Evolutionary conservation across 2,888 invertebrate genomes (phyloP).

Genomic region (Eustalomyia histrio): DNA sequence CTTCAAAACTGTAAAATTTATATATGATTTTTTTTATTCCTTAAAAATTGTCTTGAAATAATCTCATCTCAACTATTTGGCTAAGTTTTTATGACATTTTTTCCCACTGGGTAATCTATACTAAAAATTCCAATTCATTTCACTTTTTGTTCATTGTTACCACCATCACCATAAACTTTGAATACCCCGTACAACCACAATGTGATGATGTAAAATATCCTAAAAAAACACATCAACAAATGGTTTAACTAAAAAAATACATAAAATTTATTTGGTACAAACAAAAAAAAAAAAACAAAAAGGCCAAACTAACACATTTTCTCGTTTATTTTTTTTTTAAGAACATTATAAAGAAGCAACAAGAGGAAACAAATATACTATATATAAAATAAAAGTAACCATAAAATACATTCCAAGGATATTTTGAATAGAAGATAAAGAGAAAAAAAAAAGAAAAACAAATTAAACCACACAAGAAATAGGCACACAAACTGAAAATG

Average conservation of each 20-base stretch:
- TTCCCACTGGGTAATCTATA: neutral
- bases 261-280: constrained; percentile 15
- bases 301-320: constrained; percentile 43
- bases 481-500: constrained; percentile 52
- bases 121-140: neutral
- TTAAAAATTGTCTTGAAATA: no score
- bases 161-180: neutral
- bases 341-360: constrained; percentile 14
- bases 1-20: no score
- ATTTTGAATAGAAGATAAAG: constrained; percentile 55
- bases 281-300: no score
- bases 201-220: neutral
- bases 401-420: constrained; percentile 65
- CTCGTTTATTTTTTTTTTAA: constrained; percentile 15
- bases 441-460: constrained; percentile 4
- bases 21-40: no score
- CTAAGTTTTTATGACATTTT: no score
- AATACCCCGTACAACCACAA: neutral
- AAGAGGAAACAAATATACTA: constrained; percentile 14
- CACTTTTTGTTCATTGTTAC: neutral
- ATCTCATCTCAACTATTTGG: no score
- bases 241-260: neutral
- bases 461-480: neutral
- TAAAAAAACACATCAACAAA: neutral
- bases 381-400: constrained; percentile 55